These are phyloP conservation scores for Mechanitis mazaeus DNA, from an alignment of 2,888 invertebrate species.

Conservation along the genomic window DNA sequence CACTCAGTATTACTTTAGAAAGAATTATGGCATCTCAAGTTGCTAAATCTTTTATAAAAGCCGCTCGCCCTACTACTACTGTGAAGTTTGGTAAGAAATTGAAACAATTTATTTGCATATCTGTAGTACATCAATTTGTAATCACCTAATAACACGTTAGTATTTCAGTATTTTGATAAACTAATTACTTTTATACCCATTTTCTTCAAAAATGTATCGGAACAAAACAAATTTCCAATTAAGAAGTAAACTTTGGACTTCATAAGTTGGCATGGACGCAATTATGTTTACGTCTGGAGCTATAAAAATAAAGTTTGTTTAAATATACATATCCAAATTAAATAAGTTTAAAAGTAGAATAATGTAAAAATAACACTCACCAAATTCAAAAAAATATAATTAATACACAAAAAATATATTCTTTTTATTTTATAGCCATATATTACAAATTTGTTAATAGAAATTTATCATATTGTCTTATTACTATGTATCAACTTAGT, in stretches of 20 bases:
- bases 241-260: constrained; percentile 36
- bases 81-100: constrained; percentile 59
- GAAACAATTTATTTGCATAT: constrained; percentile 15
- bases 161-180: neutral
- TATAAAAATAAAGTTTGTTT: neutral
- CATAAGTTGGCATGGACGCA: constrained; percentile 29
- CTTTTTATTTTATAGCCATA: no score
- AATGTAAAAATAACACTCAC: no score
- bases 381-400: no score
- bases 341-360: no score
- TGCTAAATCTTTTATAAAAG: constrained; percentile 63
- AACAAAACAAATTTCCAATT: neutral
- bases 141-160: neutral
- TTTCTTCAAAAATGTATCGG: neutral
- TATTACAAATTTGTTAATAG: no score
- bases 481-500: no score
- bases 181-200: neutral
- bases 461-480: no score
- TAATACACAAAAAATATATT: no score
- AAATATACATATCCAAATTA: no score
- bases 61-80: constrained; percentile 53
- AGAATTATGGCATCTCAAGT: constrained; percentile 66
- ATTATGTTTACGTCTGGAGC: constrained; percentile 12
- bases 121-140: neutral
- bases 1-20: constrained; percentile 6